A percentile compares a stretch with the other conserved stretches of the same genome.
phyloP scores from a whole-genome alignment of 2,888 invertebrate genomes.

The Biston stratarius region DNA sequence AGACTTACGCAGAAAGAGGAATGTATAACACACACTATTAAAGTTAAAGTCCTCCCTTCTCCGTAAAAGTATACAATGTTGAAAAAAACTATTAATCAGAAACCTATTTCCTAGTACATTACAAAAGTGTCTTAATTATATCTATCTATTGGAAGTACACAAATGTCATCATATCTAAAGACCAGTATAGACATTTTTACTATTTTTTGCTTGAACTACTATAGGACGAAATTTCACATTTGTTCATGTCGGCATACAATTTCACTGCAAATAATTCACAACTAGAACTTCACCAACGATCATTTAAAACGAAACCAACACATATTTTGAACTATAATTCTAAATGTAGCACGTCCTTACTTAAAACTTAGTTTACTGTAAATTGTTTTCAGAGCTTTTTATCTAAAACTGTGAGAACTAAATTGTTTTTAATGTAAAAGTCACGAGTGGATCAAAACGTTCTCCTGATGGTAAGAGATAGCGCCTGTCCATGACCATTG shows the following conservation, averaged over 20 bases:
- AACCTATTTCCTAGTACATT: not conserved
- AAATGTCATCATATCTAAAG: too few species aligned
- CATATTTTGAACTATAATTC: not conserved
- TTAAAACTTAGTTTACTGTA: too few species aligned
- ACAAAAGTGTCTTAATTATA: too few species aligned
- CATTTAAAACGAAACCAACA: not conserved
- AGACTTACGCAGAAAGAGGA: not conserved
- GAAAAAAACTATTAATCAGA: not conserved
- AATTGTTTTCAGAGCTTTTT: too few species aligned
- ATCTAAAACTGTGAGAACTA: too few species aligned
- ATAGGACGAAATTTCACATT: conserved; percentile 1
- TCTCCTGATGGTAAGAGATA: too few species aligned
- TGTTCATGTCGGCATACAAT: not conserved
- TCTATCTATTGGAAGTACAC: too few species aligned
- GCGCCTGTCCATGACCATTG: too few species aligned
- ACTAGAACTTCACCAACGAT: not conserved
- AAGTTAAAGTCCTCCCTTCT: not conserved
- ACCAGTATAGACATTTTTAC: too few species aligned
- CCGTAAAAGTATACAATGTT: not conserved
- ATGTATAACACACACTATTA: not conserved
- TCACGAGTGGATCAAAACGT: too few species aligned
- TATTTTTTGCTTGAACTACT: not conserved
- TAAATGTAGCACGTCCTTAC: not conserved
- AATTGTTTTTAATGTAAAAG: too few species aligned
- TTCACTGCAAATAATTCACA: not conserved